These are phyloP conservation scores for Polypedilum vanderplanki DNA, from an alignment of 1,140 invertebrate species.

Conservation along the genomic window DNA sequence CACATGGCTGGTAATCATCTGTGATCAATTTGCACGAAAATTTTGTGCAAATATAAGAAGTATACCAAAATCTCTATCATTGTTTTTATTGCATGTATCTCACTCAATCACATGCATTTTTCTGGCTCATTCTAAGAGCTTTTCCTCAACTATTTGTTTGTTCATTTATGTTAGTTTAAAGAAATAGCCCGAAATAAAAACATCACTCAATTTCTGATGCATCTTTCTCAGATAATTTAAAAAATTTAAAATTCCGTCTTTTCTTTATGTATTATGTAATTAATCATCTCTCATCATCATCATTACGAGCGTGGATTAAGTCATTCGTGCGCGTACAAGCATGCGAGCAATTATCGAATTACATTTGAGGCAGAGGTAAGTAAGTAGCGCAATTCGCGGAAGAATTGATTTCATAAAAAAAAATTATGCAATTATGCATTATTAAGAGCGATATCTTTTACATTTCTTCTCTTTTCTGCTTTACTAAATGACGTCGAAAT, in stretches of 20 bases:
- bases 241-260: too few species aligned
- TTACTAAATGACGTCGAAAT: neutral
- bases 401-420: conserved; percentile 3
- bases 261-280: too few species aligned
- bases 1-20: neutral
- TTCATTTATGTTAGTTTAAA: neutral
- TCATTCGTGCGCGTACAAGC: too few species aligned
- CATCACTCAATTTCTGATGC: neutral
- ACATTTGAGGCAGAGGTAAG: neutral
- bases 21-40: neutral
- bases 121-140: conserved; percentile 7
- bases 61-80: conserved; percentile 31
- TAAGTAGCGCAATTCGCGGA: neutral
- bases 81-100: neutral
- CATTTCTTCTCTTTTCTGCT: neutral
- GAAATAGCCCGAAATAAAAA: too few species aligned
- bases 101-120: neutral
- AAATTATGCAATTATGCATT: neutral
- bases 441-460: neutral
- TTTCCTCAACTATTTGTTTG: neutral
- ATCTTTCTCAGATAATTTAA: neutral
- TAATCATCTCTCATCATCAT: too few species aligned
- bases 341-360: neutral
- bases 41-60: conserved; percentile 34
- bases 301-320: too few species aligned